A percentile compares a stretch with the other conserved stretches of the same genome.
These are phyloP conservation scores for Euclidia mi DNA, from an alignment of 2,888 invertebrate species.

Conservation along the genomic window DNA sequence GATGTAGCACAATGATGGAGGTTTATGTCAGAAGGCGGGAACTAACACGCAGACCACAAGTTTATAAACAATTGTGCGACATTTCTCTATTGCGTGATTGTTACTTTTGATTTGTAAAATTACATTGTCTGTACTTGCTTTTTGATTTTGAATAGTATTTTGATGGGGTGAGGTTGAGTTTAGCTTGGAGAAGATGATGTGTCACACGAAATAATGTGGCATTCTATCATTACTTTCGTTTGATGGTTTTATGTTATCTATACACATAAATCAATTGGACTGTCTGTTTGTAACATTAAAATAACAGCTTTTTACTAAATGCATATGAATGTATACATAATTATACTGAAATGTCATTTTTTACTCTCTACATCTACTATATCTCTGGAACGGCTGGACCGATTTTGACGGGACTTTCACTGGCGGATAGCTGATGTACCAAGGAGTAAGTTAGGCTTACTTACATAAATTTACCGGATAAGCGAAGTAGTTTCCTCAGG, in stretches of 20 bases:
- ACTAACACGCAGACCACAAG: slow-evolving; percentile 62
- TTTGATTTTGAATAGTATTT: slow-evolving; percentile 11
- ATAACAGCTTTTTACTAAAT: too few relatives aligned
- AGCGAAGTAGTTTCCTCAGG: too few relatives aligned
- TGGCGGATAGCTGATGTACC: too few relatives aligned
- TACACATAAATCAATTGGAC: too few relatives aligned
- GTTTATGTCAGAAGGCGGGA: slow-evolving; percentile 70
- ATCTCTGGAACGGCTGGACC: too few relatives aligned
- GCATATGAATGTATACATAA: too few relatives aligned
- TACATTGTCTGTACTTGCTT: slow-evolving; percentile 27
- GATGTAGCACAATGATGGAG: slow-evolving; percentile 74
- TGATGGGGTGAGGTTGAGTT: not conserved
- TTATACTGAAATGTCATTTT: too few relatives aligned
- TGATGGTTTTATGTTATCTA: slow-evolving; percentile 26
- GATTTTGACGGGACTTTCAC: too few relatives aligned
- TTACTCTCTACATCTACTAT: too few relatives aligned
- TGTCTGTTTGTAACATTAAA: too few relatives aligned
- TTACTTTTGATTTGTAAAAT: slow-evolving; percentile 62
- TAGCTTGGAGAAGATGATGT: not conserved
- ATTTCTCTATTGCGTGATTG: slow-evolving; percentile 57
- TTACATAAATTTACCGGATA: too few relatives aligned
- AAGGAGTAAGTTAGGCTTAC: too few relatives aligned
- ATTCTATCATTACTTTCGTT: slow-evolving; percentile 30
- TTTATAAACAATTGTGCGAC: slow-evolving; percentile 68
- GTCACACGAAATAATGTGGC: slow-evolving; percentile 25